phyloP scores from a whole-genome alignment of 1,140 invertebrate genomes.

The Trichomalopsis sarcophagae region DNA sequence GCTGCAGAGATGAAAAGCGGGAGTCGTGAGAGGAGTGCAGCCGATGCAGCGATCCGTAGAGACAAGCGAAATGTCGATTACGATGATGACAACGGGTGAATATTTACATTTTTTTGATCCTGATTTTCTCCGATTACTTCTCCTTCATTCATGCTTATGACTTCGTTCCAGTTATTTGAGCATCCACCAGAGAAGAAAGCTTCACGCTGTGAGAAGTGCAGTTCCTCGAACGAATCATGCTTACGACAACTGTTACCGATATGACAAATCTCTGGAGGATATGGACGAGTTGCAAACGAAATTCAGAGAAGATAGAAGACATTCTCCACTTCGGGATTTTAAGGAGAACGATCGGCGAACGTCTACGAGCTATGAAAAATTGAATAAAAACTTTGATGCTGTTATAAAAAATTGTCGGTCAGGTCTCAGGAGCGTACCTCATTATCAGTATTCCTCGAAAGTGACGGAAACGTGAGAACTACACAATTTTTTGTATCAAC shows the following conservation, averaged over 20 bases:
- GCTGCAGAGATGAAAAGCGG: neutral
- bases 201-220: neutral
- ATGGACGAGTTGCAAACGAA: constrained; percentile 15
- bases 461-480: constrained; percentile 28
- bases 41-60: neutral
- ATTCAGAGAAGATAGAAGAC: neutral
- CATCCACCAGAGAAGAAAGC: neutral
- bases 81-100: constrained; percentile 5
- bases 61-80: neutral
- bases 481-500: neutral
- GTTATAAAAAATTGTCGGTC: neutral
- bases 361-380: constrained; percentile 40
- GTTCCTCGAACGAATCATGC: neutral
- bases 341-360: constrained; percentile 27
- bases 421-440: neutral
- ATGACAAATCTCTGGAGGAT: neutral
- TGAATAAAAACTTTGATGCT: constrained; percentile 17
- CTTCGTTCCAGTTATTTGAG: neutral
- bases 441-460: constrained; percentile 19
- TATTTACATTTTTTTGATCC: neutral
- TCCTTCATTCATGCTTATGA: neutral
- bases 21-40: neutral
- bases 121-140: no score
- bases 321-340: neutral
- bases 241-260: neutral